phyloP scores from a whole-genome alignment of 1,140 invertebrate species.

The Luehdorfia chinensis region DNA sequence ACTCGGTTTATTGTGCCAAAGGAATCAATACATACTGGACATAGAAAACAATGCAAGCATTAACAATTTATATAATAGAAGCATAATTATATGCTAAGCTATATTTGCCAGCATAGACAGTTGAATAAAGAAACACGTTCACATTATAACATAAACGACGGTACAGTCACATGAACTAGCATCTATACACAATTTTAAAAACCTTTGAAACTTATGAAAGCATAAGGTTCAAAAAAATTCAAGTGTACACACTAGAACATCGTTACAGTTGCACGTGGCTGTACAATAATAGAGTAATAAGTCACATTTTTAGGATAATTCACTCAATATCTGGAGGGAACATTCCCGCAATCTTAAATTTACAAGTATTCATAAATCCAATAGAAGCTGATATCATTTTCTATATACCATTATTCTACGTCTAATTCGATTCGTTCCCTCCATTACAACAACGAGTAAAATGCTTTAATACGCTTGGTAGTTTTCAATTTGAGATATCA shows the following conservation, averaged over 20 bases:
- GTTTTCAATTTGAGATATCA: background rate
- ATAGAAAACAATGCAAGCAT: conserved; percentile 74
- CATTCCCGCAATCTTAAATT: conserved; percentile 41
- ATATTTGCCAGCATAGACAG: conserved; percentile 51
- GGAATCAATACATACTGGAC: conserved; percentile 73
- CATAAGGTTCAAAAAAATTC: too few relatives aligned
- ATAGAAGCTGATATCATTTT: conserved; percentile 48
- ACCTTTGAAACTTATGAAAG: too few relatives aligned
- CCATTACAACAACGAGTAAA: conserved; percentile 30
- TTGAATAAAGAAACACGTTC: conserved; percentile 45
- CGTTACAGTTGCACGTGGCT: too few relatives aligned
- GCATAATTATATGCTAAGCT: conserved; percentile 59
- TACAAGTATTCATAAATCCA: conserved; percentile 47
- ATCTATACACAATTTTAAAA: too few relatives aligned
- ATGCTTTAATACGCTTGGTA: conserved; percentile 17
- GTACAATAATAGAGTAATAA: conserved; percentile 21
- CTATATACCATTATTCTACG: conserved; percentile 48
- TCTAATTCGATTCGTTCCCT: conserved; percentile 46
- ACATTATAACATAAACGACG: conserved; percentile 39
- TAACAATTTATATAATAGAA: conserved; percentile 65
- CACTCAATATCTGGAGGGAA: conserved; percentile 50
- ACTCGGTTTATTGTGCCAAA: conserved; percentile 74
- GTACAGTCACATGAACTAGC: too few relatives aligned
- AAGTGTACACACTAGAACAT: too few relatives aligned
- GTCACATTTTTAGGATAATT: conserved; percentile 36